Evolutionary conservation across 2,113 vertebrate species (phyloP).

Genomic region (Calyptommatus sinebrachiatus): DNA sequence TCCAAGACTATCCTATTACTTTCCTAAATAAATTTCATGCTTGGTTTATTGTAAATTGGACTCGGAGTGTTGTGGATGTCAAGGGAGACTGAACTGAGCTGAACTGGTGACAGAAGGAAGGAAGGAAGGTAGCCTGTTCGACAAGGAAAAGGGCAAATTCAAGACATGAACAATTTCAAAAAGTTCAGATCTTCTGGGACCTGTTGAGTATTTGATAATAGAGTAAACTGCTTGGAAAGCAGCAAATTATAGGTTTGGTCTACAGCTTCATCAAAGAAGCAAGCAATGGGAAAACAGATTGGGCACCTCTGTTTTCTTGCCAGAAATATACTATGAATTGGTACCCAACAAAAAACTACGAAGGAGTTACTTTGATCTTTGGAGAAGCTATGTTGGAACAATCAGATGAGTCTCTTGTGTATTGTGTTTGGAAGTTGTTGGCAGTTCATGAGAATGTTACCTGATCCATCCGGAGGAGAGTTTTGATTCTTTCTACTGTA

Average conservation of each 20-base stretch:
- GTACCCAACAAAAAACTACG: too few relatives aligned
- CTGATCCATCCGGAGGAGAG: background rate
- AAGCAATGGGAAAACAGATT: too few relatives aligned
- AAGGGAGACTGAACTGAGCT: slow-evolving; percentile 7
- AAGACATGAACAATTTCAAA: background rate
- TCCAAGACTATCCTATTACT: slow-evolving; percentile 26
- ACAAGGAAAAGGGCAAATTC: background rate
- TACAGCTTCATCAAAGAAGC: too few relatives aligned
- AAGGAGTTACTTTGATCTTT: background rate
- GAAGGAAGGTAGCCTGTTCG: background rate
- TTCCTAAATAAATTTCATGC: slow-evolving; percentile 34
- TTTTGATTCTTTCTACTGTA: background rate
- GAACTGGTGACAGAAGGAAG: background rate
- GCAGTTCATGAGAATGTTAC: background rate
- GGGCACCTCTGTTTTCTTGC: too few relatives aligned
- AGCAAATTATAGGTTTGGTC: too few relatives aligned
- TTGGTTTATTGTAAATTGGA: slow-evolving; percentile 36
- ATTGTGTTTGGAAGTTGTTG: background rate
- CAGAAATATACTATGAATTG: too few relatives aligned
- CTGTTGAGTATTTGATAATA: background rate
- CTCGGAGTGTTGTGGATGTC: slow-evolving; percentile 13
- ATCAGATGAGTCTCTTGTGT: background rate
- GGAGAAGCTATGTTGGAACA: background rate
- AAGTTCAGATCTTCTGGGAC: background rate
- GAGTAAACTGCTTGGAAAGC: too few relatives aligned